A percentile compares a stretch with the other conserved stretches of the same genome.
Conservation (phyloP, 2,888 invertebrate genomes). For the Cosmopolites sordidus region DNA sequence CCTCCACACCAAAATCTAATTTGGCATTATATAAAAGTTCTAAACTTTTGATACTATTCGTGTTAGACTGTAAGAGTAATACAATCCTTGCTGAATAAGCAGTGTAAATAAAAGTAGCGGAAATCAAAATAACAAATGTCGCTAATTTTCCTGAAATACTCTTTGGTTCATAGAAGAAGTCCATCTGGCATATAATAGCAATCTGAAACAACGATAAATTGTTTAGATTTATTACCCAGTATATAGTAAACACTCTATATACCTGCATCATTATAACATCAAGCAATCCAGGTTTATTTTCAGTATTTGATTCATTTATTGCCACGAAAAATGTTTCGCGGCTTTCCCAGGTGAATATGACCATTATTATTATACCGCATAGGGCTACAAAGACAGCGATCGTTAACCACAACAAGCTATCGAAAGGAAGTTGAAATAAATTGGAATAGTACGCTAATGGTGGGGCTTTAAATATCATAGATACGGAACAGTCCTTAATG, state of each 20-base stretch:
- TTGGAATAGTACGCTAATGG: conserved; percentile 16
- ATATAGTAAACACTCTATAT: too few species aligned
- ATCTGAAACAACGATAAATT: conserved; percentile 6
- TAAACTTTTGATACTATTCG: conserved; percentile 12
- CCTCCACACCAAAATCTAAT: conserved; percentile 20
- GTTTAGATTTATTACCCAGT: too few species aligned
- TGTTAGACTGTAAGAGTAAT: conserved; percentile 18
- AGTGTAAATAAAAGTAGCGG: conserved; percentile 18
- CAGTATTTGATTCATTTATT: background rate
- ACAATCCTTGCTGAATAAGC: conserved; percentile 23
- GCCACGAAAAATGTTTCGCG: too few species aligned
- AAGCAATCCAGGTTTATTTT: conserved; percentile 8
- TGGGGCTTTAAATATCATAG: conserved; percentile 18
- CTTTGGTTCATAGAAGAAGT: conserved; percentile 13
- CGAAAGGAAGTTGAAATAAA: conserved; percentile 13
- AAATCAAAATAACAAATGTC: conserved; percentile 10
- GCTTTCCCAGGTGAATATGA: too few species aligned
- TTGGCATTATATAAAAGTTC: conserved; percentile 10
- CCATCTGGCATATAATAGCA: conserved; percentile 19
- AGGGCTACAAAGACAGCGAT: conserved; percentile 6
- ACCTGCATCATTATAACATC: conserved; percentile 22
- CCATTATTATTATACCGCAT: too few species aligned
- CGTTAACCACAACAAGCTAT: conserved; percentile 9
- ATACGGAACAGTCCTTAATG: conserved; percentile 5
- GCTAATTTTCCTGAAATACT: conserved; percentile 19